Percentiles rank a stretch among this genome's conserved stretches.
Conservation (phyloP, 1,140 invertebrate genomes). For the Habropoda laboriosa region DNA sequence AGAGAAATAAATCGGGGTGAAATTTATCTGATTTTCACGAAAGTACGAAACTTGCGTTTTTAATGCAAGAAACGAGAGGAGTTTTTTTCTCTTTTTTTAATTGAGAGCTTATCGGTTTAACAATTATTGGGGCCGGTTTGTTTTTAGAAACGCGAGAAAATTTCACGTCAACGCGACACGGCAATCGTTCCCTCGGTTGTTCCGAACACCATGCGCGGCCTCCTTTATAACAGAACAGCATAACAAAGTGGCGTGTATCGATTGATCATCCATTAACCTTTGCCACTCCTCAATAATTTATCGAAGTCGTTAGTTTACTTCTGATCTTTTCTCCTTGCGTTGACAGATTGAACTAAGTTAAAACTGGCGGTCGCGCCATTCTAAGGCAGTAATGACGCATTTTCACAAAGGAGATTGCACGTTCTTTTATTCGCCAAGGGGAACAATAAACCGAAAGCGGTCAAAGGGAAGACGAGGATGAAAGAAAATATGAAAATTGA, state of each 20-base stretch:
- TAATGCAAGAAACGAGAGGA: not conserved
- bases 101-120: not conserved
- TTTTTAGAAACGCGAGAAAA: slow-evolving; percentile 16
- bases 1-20: no score
- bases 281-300: slow-evolving; percentile 31
- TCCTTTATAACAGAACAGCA: not conserved
- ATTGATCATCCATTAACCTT: slow-evolving; percentile 39
- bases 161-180: slow-evolving; percentile 6
- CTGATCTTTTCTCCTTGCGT: not conserved
- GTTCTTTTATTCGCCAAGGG: no score
- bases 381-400: not conserved
- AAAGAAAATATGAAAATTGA: no score
- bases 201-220: not conserved
- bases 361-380: not conserved
- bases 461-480: no score
- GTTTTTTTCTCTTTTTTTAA: no score
- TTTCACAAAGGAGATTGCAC: not conserved
- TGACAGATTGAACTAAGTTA: not conserved
- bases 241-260: slow-evolving; percentile 33
- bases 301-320: slow-evolving; percentile 9
- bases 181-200: slow-evolving; percentile 19
- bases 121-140: not conserved
- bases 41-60: not conserved
- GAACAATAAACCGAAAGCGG: no score
- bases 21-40: not conserved